Base-by-base conservation (phyloP, 1,140 invertebrate species). In the Heliconius melpomene region DNA sequence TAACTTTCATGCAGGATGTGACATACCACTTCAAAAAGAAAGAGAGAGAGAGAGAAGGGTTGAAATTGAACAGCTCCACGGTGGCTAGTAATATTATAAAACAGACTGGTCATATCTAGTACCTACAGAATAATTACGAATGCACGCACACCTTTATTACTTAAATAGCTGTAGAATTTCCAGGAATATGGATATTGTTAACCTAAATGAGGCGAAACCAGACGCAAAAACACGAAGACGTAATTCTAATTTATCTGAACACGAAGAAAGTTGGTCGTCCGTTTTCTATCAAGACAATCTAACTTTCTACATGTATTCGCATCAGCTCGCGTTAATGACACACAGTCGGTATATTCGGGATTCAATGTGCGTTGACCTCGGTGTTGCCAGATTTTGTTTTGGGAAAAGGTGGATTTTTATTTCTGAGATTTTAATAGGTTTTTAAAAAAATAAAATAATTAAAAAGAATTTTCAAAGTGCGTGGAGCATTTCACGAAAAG, bases 321-420 rank as follows among this genome's bases (percentile, higher is more conserved):
- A 52, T 85, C 81, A 75, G 78, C 79, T 72, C 36, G 46, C 75
- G 77, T 82, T 86, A 86, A 86, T 82, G 82, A 81, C 72, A 40
- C 75, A 72, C 52, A 36, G 54, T 77, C 46, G 71, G 74, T 72
- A 74, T 71, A 54, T 81, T 77, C 57, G 66, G 75, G 74, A 84
- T 85, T 79, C 78, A 71, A 71, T 75, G 66, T 77, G 75, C 77
- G 81, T 83, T 80, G 38, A 16, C 66, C 40, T 38, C n/a, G 16
- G 40, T 18, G 52, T 54, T 54, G 20, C 18, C 52, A 46, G 40
- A 46, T 46, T 46, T 16, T 46, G 13, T 46, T 5, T 16, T 5
- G 11, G 11, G 2, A 40, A 6, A 46, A 16, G 5, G 40, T 1
- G 40, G 3, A 16, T 46, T 40, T 46, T 46, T 1, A 46, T 46